Conservation (phyloP, 2,888 invertebrate species). For the Meganola albula region DNA sequence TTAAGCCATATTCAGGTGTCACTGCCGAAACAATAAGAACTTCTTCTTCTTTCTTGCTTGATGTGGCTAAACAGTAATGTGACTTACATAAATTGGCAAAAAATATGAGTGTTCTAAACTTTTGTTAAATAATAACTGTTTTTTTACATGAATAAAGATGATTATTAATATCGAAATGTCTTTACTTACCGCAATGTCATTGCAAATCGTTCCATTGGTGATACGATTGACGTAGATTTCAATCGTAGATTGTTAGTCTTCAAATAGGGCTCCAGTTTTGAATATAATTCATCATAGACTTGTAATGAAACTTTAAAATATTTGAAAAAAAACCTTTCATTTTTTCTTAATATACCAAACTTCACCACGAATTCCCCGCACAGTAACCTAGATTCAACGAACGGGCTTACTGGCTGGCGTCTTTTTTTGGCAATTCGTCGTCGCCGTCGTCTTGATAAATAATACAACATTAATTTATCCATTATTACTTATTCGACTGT, state of each 20-base stretch:
- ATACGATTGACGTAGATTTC: slow-evolving; percentile 24
- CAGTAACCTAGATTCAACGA: slow-evolving; percentile 25
- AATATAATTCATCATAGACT: slow-evolving; percentile 27
- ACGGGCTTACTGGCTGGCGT: slow-evolving; percentile 27
- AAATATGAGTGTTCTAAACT: slow-evolving; percentile 25
- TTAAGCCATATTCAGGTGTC: slow-evolving; percentile 25
- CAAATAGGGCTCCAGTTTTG: slow-evolving; percentile 28
- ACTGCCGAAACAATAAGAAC: slow-evolving; percentile 25
- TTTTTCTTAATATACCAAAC: slow-evolving; percentile 25
- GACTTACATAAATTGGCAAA: slow-evolving; percentile 25
- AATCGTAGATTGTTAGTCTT: slow-evolving; percentile 24
- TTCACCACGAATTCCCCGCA: slow-evolving; percentile 21
- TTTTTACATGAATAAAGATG: slow-evolving; percentile 24
- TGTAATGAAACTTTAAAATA: slow-evolving; percentile 26
- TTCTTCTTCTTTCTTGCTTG: slow-evolving; percentile 24
- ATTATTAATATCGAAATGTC: slow-evolving; percentile 21
- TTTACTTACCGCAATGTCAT: slow-evolving; percentile 27
- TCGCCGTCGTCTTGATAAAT: slow-evolving; percentile 20
- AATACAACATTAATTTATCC: slow-evolving; percentile 25
- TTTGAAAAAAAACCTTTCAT: slow-evolving; percentile 23
- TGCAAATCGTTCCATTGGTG: slow-evolving; percentile 26
- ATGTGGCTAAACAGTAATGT: slow-evolving; percentile 25
- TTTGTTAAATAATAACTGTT: slow-evolving; percentile 25
- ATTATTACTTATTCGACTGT: slow-evolving; percentile 22
- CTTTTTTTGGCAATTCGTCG: slow-evolving; percentile 24